Evolutionary conservation across 2,113 vertebrate species (phyloP), one percentile per base, ranked within the genome.

Genomic region (Sander vitreus): DNA sequence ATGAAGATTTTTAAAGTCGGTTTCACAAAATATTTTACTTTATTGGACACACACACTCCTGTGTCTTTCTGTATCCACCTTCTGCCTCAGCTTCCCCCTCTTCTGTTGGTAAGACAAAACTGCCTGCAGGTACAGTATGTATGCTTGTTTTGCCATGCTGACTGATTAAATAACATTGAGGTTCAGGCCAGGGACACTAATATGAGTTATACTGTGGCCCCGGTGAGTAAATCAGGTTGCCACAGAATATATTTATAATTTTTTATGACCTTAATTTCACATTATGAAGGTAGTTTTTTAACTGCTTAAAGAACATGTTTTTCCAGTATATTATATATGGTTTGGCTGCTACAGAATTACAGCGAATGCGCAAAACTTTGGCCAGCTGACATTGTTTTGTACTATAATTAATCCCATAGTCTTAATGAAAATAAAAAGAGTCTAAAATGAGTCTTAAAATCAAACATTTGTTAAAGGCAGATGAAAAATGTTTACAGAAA

Each of bases 41-140:
- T 1, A 36, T 16, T 27, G 27, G 5, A 48, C 48, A 60, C 53
- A 60, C 18, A 25, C 45, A 39, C 8, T 68, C 2, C 36, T 39
- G 36, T 39, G 36, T 39, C 1, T 50, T 1, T 66, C 2, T 55
- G 2, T 54, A 18, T 88, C 19, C 57, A 62, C 33, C 4, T 9
- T 47, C 48, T 64, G 55, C 43, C 66, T 72, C 76, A 73, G 80
- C 65, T 76, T 73, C 62, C 6, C 25, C 76, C 2, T 69, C 69
- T 10, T 85, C 47, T 71, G 73, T 81, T 80, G 73, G 30, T 88
- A 64, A 36, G 64, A 84, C 79, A 62, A 57, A 81, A 69, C 55
- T 12, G 69, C 86, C 84, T 88, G 54, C 65, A 88, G 91, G 88
- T 88, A 30, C 30, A 30, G 30, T 30, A 78, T 45, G 66, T 89